Percentiles rank a stretch among this genome's conserved stretches.
phyloP scores from a whole-genome alignment of 2,888 invertebrate species.

The Halocaridina rubra region DNA sequence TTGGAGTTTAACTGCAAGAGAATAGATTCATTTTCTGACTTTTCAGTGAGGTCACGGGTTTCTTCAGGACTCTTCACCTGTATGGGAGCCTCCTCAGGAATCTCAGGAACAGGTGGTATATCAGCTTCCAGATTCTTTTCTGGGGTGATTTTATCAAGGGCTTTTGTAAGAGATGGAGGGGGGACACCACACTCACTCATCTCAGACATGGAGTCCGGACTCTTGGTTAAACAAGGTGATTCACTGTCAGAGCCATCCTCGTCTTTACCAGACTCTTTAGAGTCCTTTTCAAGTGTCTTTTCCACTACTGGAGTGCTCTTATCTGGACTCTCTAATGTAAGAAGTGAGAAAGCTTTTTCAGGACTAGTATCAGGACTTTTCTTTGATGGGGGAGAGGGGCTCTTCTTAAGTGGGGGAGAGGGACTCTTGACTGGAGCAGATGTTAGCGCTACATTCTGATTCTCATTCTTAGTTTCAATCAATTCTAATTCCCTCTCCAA shows the following conservation, averaged over 20 bases:
- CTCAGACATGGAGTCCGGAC: conserved; percentile 17
- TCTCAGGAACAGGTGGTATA: not conserved
- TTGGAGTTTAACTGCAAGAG: not conserved
- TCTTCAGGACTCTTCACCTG: not conserved
- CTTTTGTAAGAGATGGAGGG: too few species aligned
- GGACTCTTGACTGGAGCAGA: conserved; percentile 2
- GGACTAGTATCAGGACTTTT: conserved; percentile 18
- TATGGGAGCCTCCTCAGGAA: not conserved
- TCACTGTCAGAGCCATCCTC: conserved; percentile 21
- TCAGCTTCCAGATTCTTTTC: too few species aligned
- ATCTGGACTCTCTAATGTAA: not conserved
- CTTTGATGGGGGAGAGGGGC: conserved; percentile 5
- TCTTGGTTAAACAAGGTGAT: conserved; percentile 30
- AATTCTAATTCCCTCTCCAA: not conserved
- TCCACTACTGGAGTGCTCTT: not conserved
- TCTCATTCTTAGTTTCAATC: not conserved
- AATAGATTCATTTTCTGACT: not conserved
- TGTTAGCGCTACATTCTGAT: not conserved
- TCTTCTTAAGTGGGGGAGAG: not conserved
- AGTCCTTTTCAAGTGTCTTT: conserved; percentile 3
- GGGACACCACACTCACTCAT: too few species aligned
- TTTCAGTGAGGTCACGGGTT: not conserved
- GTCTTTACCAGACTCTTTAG: not conserved
- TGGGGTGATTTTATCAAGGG: too few species aligned
- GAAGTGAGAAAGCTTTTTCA: not conserved